Base-by-base conservation (phyloP, 1,140 invertebrate species). In the Drosophila melanogaster region DNA sequence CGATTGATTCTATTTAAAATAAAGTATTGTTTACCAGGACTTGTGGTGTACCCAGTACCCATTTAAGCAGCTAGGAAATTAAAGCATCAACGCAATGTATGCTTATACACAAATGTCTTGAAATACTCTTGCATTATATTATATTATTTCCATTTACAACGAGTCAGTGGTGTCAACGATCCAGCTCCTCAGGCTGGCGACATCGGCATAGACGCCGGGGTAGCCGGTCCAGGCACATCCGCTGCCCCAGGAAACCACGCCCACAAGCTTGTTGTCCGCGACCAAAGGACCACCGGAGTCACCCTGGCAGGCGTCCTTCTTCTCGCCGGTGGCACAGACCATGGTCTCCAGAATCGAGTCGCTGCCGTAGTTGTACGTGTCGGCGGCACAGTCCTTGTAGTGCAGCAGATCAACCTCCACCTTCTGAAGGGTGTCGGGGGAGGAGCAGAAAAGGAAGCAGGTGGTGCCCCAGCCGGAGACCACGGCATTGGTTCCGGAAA, bases 131-230 rank as follows among this genome's bases (percentile, higher is more conserved):
- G 5, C 3, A 11, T 85, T 81, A 33, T 33, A 8, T 33, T 8
- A 33, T 80, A 77, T 72, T 76, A 3, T 30, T 24, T 10, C 10
- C 5, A 6, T 71, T 67, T 67, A 77, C 30, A 87, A 30, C 0
- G 12, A 4, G 0, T 8, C 22, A 33, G 40, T 3, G 11, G 61
- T 67, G 0, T 44, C 11, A 0, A 33, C 24, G 50, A 92, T 80
- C 92, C 92, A 95, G n/a, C 64, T 6, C 0, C 67, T 60, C 19
- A 93, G 93, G 12, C 90, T 74, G 1, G 94, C 92, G 12, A 96
- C 94, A 43, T 95, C 93, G 0, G 95, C 94, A 79, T 96, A 96
- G 14, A 96, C 94, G 2, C 95, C 95, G 0, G 95, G 95, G 64
- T 94, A 93, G 5, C 92, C 92, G 2, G 90, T 79, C 37, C 92